These are phyloP conservation scores for Pelecanus crispus DNA, from an alignment of 2,113 vertebrate genomes.

Conservation along the genomic window DNA sequence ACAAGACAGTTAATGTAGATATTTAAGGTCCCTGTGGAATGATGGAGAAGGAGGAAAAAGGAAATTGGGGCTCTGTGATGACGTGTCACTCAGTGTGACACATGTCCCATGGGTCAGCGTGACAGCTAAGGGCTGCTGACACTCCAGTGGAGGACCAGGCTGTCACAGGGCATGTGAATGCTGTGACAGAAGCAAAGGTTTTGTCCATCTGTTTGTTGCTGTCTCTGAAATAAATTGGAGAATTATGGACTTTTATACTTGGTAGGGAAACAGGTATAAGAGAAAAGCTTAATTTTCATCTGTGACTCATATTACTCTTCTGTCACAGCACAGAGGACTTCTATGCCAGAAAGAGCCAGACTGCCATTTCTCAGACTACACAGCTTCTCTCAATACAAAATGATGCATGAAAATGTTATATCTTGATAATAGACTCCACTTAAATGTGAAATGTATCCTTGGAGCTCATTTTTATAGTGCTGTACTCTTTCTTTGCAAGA, in stretches of 20 bases:
- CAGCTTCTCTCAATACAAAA: not conserved
- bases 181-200: not conserved
- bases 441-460: slow-evolving; percentile 24
- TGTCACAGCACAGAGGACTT: not conserved
- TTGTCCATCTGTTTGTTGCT: not conserved
- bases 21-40: not conserved
- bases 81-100: not conserved
- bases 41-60: not conserved
- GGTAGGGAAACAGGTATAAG: not conserved
- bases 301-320: not conserved
- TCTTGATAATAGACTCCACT: slow-evolving; percentile 9
- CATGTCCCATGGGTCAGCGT: not conserved
- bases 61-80: not conserved
- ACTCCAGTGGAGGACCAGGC: not conserved
- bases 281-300: not conserved
- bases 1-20: not conserved
- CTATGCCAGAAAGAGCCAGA: not conserved
- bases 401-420: slow-evolving; percentile 1
- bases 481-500: not conserved
- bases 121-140: not conserved
- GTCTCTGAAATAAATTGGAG: not conserved
- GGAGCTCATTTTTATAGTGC: not conserved
- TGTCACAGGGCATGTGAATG: not conserved
- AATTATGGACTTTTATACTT: not conserved
- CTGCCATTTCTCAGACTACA: not conserved